A percentile compares a stretch with the other conserved stretches of the same genome.
These are phyloP conservation scores for Neosalanx taihuensis DNA, from an alignment of 2,797 vertebrate genomes.

Conservation along the genomic window DNA sequence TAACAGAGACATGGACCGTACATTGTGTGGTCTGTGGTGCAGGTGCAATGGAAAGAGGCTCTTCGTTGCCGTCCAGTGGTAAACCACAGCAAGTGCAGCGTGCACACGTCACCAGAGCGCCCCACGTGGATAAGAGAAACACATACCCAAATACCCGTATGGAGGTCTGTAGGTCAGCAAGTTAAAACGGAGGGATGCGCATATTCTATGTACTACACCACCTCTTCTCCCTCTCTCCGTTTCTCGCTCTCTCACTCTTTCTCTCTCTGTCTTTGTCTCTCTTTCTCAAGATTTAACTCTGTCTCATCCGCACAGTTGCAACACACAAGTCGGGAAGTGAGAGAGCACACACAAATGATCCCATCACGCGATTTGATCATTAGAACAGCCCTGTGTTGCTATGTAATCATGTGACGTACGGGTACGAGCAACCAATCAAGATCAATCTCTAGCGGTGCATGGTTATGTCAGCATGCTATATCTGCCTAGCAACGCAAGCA, in stretches of 20 bases:
- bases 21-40: slow-evolving; percentile 15
- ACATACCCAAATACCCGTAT: slow-evolving; percentile 58
- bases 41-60: slow-evolving; percentile 54
- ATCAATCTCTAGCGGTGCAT: not conserved
- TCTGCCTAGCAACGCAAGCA: slow-evolving; percentile 12
- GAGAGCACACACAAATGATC: slow-evolving; percentile 6
- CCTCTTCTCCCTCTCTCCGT: not conserved
- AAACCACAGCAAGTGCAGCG: slow-evolving; percentile 61
- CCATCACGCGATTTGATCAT: not conserved
- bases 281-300: not conserved
- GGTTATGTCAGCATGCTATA: not conserved
- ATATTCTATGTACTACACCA: not conserved
- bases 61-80: slow-evolving; percentile 76
- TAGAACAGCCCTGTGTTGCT: not conserved
- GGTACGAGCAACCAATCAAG: slow-evolving; percentile 15
- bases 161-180: slow-evolving; percentile 56
- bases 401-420: not conserved
- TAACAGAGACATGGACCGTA: slow-evolving; percentile 26
- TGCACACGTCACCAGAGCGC: slow-evolving; percentile 27
- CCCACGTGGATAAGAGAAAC: slow-evolving; percentile 21
- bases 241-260: not conserved
- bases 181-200: slow-evolving; percentile 45
- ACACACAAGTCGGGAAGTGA: slow-evolving; percentile 4
- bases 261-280: not conserved
- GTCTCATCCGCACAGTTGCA: not conserved